Conservation (phyloP, 1,140 invertebrate genomes). For the Pristionchus pacificus region DNA sequence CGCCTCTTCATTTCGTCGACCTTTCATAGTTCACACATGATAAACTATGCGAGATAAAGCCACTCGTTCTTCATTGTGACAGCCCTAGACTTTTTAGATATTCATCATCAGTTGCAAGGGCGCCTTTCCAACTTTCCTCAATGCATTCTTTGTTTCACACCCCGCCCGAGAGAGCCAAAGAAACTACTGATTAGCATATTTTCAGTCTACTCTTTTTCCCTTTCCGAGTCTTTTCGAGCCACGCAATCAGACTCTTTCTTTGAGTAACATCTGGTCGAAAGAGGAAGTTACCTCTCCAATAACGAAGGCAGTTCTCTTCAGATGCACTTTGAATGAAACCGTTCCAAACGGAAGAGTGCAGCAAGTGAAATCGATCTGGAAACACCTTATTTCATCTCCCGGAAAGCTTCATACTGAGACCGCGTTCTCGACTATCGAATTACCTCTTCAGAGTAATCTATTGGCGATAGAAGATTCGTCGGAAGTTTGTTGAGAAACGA, state of each 20-base stretch:
- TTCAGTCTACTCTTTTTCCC: background rate
- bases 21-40: too few species aligned
- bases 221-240: too few species aligned
- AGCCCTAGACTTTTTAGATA: too few species aligned
- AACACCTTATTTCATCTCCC: background rate
- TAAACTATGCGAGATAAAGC: too few species aligned
- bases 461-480: constrained; percentile 37
- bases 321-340: constrained; percentile 41
- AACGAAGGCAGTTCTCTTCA: constrained; percentile 43
- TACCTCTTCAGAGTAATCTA: constrained; percentile 49
- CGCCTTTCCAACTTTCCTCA: too few species aligned
- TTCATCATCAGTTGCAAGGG: too few species aligned
- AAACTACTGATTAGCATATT: background rate
- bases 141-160: too few species aligned
- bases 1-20: too few species aligned
- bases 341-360: constrained; percentile 51
- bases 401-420: background rate
- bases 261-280: too few species aligned
- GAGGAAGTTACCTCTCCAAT: constrained; percentile 43
- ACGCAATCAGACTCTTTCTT: too few species aligned
- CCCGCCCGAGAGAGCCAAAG: background rate
- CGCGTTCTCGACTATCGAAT: background rate
- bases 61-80: too few species aligned
- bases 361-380: constrained; percentile 52
- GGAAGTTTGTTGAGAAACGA: constrained; percentile 55